These are phyloP conservation scores for Diacarnus erythraeanus DNA, from an alignment of 37 sponge, comb jelly and placozoan genomes.

Conservation along the genomic window DNA sequence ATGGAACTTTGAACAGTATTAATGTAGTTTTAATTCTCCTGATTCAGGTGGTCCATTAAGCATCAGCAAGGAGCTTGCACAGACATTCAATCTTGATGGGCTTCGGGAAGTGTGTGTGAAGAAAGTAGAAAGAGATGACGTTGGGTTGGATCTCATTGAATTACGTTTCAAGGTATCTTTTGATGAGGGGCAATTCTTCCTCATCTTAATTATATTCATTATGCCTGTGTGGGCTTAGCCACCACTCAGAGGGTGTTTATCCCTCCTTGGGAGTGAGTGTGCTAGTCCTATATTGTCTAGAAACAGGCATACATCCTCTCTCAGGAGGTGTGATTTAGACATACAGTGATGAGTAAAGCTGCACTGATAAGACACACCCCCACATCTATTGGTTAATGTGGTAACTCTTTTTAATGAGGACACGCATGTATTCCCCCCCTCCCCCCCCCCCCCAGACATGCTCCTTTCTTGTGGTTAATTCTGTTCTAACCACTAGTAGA, in stretches of 20 bases:
- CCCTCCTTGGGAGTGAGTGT: too few relatives aligned
- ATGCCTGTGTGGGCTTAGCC: too few relatives aligned
- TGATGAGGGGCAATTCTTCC: too few relatives aligned
- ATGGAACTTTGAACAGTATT: neutral
- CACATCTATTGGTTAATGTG: neutral
- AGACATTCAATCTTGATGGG: constrained; percentile 43
- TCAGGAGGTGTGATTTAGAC: neutral
- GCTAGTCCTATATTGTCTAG: neutral
- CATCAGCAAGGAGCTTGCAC: constrained; percentile 54
- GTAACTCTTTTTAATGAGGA: neutral
- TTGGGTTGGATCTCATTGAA: constrained; percentile 61
- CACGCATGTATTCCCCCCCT: too few relatives aligned
- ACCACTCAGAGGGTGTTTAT: too few relatives aligned
- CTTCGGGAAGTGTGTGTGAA: constrained; percentile 49
- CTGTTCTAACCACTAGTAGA: too few relatives aligned
- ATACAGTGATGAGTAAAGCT: neutral
- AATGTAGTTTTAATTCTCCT: neutral
- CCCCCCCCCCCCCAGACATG: too few relatives aligned
- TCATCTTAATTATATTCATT: neutral
- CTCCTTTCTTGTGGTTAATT: too few relatives aligned
- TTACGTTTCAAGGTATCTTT: constrained; percentile 46
- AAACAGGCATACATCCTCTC: neutral
- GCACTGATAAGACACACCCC: constrained; percentile 8
- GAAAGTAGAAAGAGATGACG: constrained; percentile 49
- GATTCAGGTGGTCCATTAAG: constrained; percentile 59